Base-by-base conservation (phyloP, 1,140 invertebrate species). In the Brachionus manjavacas region DNA sequence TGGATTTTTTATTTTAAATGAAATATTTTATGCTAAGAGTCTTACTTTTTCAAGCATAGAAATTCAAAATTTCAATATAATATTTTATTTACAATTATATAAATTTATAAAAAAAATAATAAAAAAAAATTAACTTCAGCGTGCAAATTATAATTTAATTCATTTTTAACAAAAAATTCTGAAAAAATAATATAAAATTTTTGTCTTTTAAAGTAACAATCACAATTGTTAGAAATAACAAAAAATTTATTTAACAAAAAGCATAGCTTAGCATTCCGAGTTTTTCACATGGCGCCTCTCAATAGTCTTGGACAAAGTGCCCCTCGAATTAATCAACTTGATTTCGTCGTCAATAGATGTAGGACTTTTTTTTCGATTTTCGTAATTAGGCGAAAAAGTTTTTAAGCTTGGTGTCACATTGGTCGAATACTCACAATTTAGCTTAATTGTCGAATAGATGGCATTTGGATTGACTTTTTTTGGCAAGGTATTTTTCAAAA, bases 271-370 rank as follows among this genome's bases (percentile, higher is more conserved):
- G 41, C 79, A 81, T 68, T 81, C 79, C 2, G 79, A 81, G 39
- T 81, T 81, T 81, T 81, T 81, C 11, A 81, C 79, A 68, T 81
- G 79, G 25, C 64, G 28, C 52, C 79, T 60, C 11, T 81, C 79
- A 9, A 81, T 60, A 12, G 79, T 81, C 16, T 55, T 23, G 23
- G 52, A 39, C 23, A 68, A 31, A 64, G 23, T 81, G 4, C n/a
- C 49, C 49, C 52, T 60, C n/a, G 52, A 43, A 68, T 81, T 81
- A 12, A 81, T 81, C 14, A 43, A 20, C 9, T 46, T 81, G 20
- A 81, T 81, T 25, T 81, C 79, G 43, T 81, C 79, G n/a, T 81
- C 79, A 43, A 81, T 81, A 35, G 79, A 64, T 20, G 79, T 66
- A 25, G 43, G 43, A 49, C 43, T 76, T 49, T 76, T 76, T 76